Percentiles rank a stretch among this genome's conserved stretches.
phyloP scores from a whole-genome alignment of 2,113 vertebrate genomes.

The Vulpes vulpes region DNA sequence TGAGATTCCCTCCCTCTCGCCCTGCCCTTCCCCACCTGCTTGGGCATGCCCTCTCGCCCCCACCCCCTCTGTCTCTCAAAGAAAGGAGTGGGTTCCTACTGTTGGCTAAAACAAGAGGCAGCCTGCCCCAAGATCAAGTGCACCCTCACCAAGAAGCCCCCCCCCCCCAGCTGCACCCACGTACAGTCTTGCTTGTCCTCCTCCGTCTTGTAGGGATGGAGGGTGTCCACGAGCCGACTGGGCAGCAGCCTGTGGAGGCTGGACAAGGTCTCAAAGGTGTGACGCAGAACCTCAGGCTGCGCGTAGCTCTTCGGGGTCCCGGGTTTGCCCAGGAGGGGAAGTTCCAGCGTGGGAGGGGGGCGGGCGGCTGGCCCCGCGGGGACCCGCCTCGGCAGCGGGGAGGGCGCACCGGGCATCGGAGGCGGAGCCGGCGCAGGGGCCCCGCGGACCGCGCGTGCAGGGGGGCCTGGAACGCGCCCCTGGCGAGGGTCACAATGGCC shows the following conservation, averaged over 20 bases:
- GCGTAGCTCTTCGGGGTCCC: background rate
- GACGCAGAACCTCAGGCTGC: background rate
- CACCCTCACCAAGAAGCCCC: background rate
- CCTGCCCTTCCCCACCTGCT: background rate
- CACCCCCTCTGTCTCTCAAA: background rate
- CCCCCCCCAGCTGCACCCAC: background rate
- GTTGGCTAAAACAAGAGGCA: background rate
- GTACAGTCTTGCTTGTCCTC: conserved; percentile 55
- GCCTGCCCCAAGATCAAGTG: accelerated
- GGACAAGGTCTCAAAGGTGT: conserved; percentile 74
- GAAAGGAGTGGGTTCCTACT: background rate
- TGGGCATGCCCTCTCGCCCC: too few relatives aligned
- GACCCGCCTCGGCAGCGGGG: too few relatives aligned
- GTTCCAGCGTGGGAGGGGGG: background rate
- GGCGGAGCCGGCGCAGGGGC: too few relatives aligned
- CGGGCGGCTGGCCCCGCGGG: conserved; percentile 11
- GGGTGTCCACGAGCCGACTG: conserved; percentile 53
- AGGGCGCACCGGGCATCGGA: too few relatives aligned
- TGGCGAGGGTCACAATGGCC: conserved; percentile 72
- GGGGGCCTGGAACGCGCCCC: too few relatives aligned
- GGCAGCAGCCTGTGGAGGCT: conserved; percentile 75
- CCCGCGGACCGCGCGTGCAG: too few relatives aligned
- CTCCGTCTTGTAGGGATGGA: conserved; percentile 65
- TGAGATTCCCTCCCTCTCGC: background rate
- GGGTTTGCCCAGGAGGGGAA: background rate